phyloP scores from a whole-genome alignment of 2,113 vertebrate genomes.

The Trogon melanurus region DNA sequence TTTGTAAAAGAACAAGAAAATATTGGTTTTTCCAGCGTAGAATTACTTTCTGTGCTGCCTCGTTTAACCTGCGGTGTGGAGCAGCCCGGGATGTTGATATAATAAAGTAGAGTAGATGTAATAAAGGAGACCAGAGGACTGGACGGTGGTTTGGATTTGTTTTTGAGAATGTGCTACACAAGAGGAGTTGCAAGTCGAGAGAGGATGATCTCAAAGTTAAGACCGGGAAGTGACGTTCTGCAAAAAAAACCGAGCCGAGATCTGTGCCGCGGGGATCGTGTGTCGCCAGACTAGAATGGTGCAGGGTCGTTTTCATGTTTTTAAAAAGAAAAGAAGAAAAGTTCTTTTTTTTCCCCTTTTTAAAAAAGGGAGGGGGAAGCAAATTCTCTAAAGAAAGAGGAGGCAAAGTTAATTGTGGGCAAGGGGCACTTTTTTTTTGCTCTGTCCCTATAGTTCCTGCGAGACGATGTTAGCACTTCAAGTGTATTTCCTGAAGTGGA shows the following conservation, averaged over 20 bases:
- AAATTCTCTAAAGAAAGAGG: background rate
- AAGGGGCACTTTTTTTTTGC: background rate
- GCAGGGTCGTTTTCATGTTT: background rate
- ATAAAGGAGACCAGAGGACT: background rate
- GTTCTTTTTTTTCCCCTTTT: background rate
- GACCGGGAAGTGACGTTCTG: background rate
- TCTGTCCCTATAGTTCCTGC: background rate
- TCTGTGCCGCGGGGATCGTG: background rate
- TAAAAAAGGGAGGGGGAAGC: background rate
- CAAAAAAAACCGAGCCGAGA: background rate
- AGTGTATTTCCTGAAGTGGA: background rate
- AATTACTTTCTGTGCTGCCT: background rate
- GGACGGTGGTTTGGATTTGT: background rate
- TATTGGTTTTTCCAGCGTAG: background rate
- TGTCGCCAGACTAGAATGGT: background rate
- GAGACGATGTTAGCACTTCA: background rate
- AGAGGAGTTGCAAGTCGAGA: background rate
- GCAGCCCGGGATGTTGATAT: background rate
- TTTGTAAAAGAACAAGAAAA: background rate
- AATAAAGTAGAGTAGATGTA: too few species aligned
- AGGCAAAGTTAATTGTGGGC: background rate
- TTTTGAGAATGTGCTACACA: background rate
- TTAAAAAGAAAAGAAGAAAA: background rate
- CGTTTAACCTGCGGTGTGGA: rapidly evolving
- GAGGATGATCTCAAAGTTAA: background rate